Percentiles rank a stretch among this genome's conserved stretches.
phyloP scores from a whole-genome alignment of 2,797 vertebrate genomes.

The Spheniscus humboldti region DNA sequence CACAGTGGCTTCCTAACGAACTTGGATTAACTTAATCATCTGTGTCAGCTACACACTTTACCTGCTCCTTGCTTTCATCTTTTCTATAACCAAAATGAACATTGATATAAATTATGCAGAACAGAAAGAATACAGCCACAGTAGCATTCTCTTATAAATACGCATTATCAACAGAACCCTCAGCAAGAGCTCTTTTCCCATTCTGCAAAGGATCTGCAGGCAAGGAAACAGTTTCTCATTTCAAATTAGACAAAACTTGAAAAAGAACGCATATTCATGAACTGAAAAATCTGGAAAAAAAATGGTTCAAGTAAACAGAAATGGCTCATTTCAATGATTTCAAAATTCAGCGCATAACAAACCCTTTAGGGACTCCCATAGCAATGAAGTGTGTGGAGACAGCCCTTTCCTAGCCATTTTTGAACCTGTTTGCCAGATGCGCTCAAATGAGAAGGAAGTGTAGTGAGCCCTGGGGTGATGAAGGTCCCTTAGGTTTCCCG shows the following conservation, averaged over 20 bases:
- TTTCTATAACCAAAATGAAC: not conserved
- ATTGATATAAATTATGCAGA: constrained; percentile 9
- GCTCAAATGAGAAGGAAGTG: not conserved
- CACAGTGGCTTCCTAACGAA: not conserved
- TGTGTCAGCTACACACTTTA: not conserved
- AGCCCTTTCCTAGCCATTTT: not conserved
- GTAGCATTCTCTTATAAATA: constrained; percentile 29
- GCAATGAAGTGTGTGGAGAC: not conserved
- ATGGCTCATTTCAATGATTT: constrained; percentile 14
- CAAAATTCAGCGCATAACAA: not conserved
- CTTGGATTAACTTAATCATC: not conserved
- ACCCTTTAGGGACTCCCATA: not conserved
- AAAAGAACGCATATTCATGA: constrained; percentile 20
- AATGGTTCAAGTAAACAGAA: constrained; percentile 16
- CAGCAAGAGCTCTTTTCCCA: constrained; percentile 22
- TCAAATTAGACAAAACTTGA: constrained; percentile 22
- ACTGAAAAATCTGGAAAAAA: not conserved
- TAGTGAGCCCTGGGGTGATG: not conserved
- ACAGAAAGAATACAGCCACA: not conserved
- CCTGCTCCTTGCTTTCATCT: not conserved
- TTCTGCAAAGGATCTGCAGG: constrained; percentile 19
- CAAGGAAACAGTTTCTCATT: not conserved
- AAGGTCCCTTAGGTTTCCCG: not conserved
- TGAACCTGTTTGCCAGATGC: not conserved
- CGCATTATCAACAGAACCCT: not conserved